Evolutionary conservation across 2,113 vertebrate species (phyloP).

Genomic region (Abramis brama): DNA sequence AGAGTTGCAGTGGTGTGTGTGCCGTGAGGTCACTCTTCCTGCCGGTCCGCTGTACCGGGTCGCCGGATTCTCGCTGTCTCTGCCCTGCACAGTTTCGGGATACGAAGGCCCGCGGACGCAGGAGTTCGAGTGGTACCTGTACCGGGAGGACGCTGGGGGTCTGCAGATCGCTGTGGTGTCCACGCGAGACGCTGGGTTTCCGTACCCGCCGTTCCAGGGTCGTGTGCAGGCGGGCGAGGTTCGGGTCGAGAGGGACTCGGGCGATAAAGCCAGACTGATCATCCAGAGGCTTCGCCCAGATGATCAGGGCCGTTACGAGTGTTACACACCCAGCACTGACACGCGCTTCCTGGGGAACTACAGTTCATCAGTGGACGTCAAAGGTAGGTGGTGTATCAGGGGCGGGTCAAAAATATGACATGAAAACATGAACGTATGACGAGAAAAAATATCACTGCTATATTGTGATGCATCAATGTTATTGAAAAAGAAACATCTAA

Average conservation of each 20-base stretch:
- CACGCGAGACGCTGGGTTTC: constrained; percentile 79
- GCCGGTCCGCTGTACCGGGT: constrained; percentile 83
- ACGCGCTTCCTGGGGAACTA: constrained; percentile 81
- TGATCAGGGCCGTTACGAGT: constrained; percentile 85
- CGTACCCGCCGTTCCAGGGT: constrained; percentile 74
- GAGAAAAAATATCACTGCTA: too few relatives aligned
- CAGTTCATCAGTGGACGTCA: constrained; percentile 78
- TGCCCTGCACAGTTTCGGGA: constrained; percentile 79
- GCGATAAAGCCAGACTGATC: constrained; percentile 76
- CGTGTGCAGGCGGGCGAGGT: constrained; percentile 80
- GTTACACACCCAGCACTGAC: constrained; percentile 87
- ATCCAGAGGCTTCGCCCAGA: constrained; percentile 78
- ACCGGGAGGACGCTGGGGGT: constrained; percentile 70
- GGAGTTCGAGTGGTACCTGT: constrained; percentile 88
- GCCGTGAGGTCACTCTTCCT: constrained; percentile 82
- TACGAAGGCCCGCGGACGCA: constrained; percentile 82
- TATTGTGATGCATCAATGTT: too few relatives aligned
- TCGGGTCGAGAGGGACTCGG: constrained; percentile 80
- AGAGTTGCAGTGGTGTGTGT: constrained; percentile 64
- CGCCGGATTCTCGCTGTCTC: constrained; percentile 78
- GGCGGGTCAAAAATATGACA: too few relatives aligned
- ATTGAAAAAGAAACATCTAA: too few relatives aligned
- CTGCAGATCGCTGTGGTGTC: constrained; percentile 81
- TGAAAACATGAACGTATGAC: too few relatives aligned
- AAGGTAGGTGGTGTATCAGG: constrained; percentile 72